Base-by-base conservation (phyloP, 2,888 invertebrate genomes). In the Pollenia amentaria region DNA sequence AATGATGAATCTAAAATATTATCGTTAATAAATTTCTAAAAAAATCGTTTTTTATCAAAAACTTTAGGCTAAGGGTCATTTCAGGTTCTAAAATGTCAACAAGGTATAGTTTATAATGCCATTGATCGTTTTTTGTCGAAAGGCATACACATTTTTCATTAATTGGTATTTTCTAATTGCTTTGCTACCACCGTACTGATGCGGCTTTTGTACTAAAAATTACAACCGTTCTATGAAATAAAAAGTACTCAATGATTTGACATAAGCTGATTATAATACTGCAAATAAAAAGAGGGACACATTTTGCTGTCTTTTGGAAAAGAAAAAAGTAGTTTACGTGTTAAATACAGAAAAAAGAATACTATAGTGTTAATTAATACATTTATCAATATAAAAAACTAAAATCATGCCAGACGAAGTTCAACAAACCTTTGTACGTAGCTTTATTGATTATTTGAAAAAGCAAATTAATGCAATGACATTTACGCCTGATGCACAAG, bases 381-480 rank as follows among this genome's bases (percentile, higher is more conserved):
- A 16, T 53, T 40, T 16, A 65, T 42, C 46, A 67, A 8, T 21
- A 67, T 46, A 44, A 51, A 29, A 42, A 51, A 18, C 1, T 51
- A 46, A 10, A 42, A 85, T 88, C 29, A 93, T 93, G 93, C 89
- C 90, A 79, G 93, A 93, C 88, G 90, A 90, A 89, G 91, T 93
- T 48, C 92, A 93, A 73, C 92, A 93, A 82, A 90, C 90, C 57
- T 93, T 93, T 87, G 92, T 93, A 6, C 91, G 91, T 64, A 90
- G 92, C 55, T 93, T 93, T 87, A 90, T 93, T 38, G 90, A 90
- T 42, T 93, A 92, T 85, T 79, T 93, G 29, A 92, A 92, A 88
- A 90, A 91, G 78, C 93, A 94, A 84, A 90, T 92, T 46, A 91
- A 91, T 62, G 89, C 89, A 0, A 89, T 90, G 38, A 73, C 88